Evolutionary conservation across 2,888 invertebrate species (phyloP).

Genomic region (Camptogramma bilineatum): DNA sequence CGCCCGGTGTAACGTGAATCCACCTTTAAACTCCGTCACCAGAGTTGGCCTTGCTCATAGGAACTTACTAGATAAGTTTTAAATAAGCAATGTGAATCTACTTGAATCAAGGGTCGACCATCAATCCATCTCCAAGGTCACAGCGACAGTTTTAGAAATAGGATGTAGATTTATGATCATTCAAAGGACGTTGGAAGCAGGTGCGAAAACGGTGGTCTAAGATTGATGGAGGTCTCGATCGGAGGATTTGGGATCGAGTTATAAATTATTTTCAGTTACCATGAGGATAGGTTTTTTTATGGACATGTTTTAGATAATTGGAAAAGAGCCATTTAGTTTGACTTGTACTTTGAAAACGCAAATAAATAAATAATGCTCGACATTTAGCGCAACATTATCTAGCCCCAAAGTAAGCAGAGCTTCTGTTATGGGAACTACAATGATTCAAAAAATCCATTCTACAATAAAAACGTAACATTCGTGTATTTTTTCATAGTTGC

Average conservation of each 20-base stretch:
- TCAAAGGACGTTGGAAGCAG: conserved; percentile 44
- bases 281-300: conserved; percentile 27
- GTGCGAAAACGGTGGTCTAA: conserved; percentile 45
- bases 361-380: too few relatives aligned
- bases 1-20: too few relatives aligned
- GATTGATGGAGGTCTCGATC: conserved; percentile 44
- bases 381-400: too few relatives aligned
- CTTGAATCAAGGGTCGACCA: conserved; percentile 6
- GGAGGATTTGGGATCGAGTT: conserved; percentile 42
- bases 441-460: too few relatives aligned
- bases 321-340: not conserved
- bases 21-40: too few relatives aligned
- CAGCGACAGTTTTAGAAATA: conserved; percentile 42
- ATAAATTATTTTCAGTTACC: conserved; percentile 47
- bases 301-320: not conserved
- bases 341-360: too few relatives aligned
- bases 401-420: too few relatives aligned
- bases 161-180: conserved; percentile 45
- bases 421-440: too few relatives aligned
- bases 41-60: too few relatives aligned
- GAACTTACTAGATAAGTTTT: not conserved
- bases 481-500: too few relatives aligned
- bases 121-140: conserved; percentile 30
- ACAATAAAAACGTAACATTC: too few relatives aligned
- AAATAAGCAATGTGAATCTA: not conserved